Evolutionary conservation across 2,113 vertebrate species (phyloP), one percentile per base, ranked within the genome.

Genomic region (Siniperca knerii): DNA sequence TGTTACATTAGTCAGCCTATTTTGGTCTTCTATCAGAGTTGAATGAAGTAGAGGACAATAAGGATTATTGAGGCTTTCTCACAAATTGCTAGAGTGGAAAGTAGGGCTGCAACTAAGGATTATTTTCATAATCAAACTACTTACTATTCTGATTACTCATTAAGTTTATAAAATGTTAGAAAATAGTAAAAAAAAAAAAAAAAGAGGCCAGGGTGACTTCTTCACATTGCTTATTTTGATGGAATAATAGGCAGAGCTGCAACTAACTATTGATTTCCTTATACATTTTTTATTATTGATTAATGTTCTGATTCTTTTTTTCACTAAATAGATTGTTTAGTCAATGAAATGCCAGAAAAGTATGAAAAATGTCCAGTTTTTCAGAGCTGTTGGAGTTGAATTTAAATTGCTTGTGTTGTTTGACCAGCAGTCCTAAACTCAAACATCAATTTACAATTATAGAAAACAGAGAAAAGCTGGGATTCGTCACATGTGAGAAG

Each of bases 1-100:
- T 71, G 77, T 61, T 58, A 46, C 61, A 76, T 83, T 87, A 79
- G 75, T 65, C 78, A 72, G 69, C 54, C 81, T 44, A 21, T 62
- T 89, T 74, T 64, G 8, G 37, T 62, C 54, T 55, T 77, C 23
- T 71, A 6, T 75, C 50, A 58, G 10, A 84, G 65, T 67, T 35
- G 25, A 86, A 61, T 72, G 21, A 77, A 75, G 73, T 12, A 40
- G 52, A 40, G 20, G 64, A 83, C 70, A 66, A 44, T 62, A 33
- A 37, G 1, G 42, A 57, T 46, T 60, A 18, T 16, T 29, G 42
- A 75, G 18, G n/a, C 55, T 72, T 50, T 29, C 10, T 61, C 23
- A 6, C 35, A 67, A 55, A 81, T 15, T 77, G 37, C 16, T 67
- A 68, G 21, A 25, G 11, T 44, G 21, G 42, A 54, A 18, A 35